Percentiles rank a stretch among this genome's conserved stretches.
Conservation (phyloP, 2,113 vertebrate species). For the Scolopax mira region DNA sequence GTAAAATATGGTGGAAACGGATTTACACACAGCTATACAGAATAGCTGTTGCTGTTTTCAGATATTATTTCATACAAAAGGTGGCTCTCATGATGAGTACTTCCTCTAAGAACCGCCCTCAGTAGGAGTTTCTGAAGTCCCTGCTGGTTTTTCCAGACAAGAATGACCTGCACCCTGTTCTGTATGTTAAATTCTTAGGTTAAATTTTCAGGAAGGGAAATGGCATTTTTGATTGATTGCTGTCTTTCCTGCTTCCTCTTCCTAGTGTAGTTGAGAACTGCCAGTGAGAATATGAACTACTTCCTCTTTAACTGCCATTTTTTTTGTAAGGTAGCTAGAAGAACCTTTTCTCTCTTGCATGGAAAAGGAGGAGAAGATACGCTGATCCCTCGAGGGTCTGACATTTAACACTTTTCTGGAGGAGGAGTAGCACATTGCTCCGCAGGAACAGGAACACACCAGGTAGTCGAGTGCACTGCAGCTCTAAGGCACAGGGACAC, state of each 20-base stretch:
- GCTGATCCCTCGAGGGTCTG: background rate
- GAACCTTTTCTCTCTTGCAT: background rate
- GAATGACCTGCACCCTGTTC: background rate
- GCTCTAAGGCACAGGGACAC: background rate
- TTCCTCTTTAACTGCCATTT: background rate
- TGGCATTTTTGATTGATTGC: background rate
- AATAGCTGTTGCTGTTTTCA: background rate
- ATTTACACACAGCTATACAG: background rate
- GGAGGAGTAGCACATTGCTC: background rate
- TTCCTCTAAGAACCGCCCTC: background rate
- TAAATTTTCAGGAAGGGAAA: background rate
- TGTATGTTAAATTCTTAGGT: background rate
- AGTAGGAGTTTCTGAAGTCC: background rate
- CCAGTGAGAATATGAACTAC: background rate
- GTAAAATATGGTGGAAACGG: background rate
- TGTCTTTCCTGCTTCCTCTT: background rate
- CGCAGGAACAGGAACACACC: background rate
- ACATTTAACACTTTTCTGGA: background rate
- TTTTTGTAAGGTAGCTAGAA: background rate
- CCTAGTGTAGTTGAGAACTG: background rate
- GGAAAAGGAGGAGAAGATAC: background rate
- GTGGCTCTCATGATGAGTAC: accelerated
- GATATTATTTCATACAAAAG: background rate
- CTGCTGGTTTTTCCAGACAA: background rate
- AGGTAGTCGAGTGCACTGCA: background rate